These are phyloP conservation scores for Macrotis lagotis DNA, from an alignment of 2,113 vertebrate species.

Conservation along the genomic window DNA sequence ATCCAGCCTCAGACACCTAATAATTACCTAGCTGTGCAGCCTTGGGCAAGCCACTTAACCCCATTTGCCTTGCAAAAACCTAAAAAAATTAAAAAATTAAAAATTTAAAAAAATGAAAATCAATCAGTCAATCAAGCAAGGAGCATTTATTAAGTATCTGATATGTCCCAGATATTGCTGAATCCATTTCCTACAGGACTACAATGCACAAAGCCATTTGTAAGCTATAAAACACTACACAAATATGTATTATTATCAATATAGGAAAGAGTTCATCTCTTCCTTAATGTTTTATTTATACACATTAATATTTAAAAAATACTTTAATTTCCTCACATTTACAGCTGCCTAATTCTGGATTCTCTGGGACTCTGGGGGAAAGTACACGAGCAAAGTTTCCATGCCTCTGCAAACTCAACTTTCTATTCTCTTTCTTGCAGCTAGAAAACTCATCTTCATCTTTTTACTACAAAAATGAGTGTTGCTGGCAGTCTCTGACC, in stretches of 20 bases:
- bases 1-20: no score
- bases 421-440: constrained; percentile 20
- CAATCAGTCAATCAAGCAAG: not conserved
- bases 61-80: no score
- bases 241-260: not conserved
- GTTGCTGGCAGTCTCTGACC: not conserved
- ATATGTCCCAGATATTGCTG: not conserved
- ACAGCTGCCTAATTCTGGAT: not conserved
- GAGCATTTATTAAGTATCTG: not conserved
- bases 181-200: not conserved
- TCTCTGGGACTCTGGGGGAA: not conserved
- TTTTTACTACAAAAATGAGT: not conserved
- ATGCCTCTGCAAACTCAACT: constrained; percentile 10
- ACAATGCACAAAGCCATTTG: not conserved
- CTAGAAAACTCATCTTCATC: constrained; percentile 8
- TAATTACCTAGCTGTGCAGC: no score
- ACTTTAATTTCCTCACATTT: constrained; percentile 1
- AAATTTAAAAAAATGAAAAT: no score
- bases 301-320: constrained; percentile 11
- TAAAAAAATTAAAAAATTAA: no score
- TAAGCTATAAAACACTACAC: not conserved
- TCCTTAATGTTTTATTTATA: constrained; percentile 64
- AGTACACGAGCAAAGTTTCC: not conserved
- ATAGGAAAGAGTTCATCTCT: constrained; percentile 39
- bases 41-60: no score